Evolutionary conservation across 2,113 vertebrate species (phyloP), one percentile per base, ranked within the genome.

Genomic region (Benitochromis conjunctus): DNA sequence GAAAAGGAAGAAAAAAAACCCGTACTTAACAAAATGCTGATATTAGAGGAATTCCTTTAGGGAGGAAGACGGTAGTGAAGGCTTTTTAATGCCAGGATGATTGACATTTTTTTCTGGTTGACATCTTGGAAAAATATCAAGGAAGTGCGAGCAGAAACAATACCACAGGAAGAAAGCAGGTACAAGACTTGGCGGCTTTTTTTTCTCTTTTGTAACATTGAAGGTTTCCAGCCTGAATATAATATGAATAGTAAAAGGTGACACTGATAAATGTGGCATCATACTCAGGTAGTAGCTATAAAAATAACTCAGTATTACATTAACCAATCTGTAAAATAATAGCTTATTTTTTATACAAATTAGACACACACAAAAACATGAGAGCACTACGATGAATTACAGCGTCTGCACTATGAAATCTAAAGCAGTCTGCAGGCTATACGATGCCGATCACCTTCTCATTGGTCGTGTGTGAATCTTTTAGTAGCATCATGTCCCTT

Each of bases 141-240:
- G 92, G 88, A 90, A 90, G 88, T 88, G 38, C 11, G 1, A 34
- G 77, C 29, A 86, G 82, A 83, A 89, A 93, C 88, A 92, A 89
- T 91, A 46, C 58, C 3, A 3, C 89, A 90, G 89, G 90, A 92
- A 91, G 83, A 87, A 62, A 58, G 62, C 66, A 84, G 79, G 82
- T 46, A 82, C 48, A 41, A 71, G 24, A 54, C 34, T 16, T 26
- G 6, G 53, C 77, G 18, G 80, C n/a, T 84, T 83, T 56, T 78
- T 62, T 66, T 85, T 48, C 24, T 85, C 80, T 14, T 48, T 3
- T 88, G 55, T 77, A 38, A 71, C 10, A 77, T 46, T 74, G 7
- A 81, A 78, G 66, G 57, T 62, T 79, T 58, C 41, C 10, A 55
- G 8, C 10, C 24, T 48, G 6, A 64, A 64, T 64, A 64, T 64